A percentile compares a stretch with the other conserved stretches of the same genome.
These are phyloP conservation scores for Gonocerus acuteangulatus DNA, from an alignment of 2,888 invertebrate species.

Conservation along the genomic window DNA sequence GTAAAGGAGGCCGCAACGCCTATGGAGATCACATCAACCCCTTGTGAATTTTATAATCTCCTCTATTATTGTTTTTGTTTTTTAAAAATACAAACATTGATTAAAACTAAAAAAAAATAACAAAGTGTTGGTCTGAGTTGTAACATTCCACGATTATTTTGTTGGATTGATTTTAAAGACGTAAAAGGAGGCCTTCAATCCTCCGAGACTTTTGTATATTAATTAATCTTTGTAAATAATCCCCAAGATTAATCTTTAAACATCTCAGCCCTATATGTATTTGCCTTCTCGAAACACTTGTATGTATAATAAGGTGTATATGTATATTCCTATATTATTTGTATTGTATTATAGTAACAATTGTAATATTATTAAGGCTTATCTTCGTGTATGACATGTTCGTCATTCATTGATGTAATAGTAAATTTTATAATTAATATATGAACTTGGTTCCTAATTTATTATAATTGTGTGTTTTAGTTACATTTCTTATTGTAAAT, in stretches of 20 bases:
- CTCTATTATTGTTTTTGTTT: neutral
- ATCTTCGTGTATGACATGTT: constrained; percentile 16
- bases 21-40: constrained; percentile 8
- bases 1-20: neutral
- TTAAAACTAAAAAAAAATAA: constrained; percentile 9
- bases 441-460: constrained; percentile 38
- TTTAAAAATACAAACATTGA: neutral
- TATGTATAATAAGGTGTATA: constrained; percentile 9
- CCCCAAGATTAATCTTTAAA: neutral
- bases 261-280: constrained; percentile 12
- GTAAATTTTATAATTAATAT: constrained; percentile 26
- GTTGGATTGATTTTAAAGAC: constrained; percentile 26
- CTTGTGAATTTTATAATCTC: constrained; percentile 13
- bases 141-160: constrained; percentile 24
- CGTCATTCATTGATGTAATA: constrained; percentile 18
- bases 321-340: constrained; percentile 8
- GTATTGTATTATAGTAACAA: constrained; percentile 18
- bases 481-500: constrained; percentile 27
- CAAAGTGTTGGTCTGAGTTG: constrained; percentile 20
- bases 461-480: constrained; percentile 33
- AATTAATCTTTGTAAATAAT: constrained; percentile 20
- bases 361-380: constrained; percentile 5
- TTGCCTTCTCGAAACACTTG: neutral
- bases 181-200: neutral
- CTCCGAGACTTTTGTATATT: constrained; percentile 12